Base-by-base conservation (phyloP, 1,140 invertebrate species). In the Hylaeus volcanicus region DNA sequence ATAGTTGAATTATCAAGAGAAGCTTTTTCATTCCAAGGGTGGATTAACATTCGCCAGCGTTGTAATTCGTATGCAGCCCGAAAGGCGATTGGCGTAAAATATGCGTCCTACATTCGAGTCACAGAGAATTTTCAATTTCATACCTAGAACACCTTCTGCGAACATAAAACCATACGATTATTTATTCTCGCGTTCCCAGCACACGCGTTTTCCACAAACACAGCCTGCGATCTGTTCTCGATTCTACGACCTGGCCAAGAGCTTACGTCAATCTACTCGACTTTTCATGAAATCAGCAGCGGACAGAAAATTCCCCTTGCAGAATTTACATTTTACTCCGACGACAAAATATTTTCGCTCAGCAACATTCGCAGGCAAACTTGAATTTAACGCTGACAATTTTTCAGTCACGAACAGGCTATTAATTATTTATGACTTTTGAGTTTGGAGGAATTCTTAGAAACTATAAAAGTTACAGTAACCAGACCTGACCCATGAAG, bases 91-190 rank as follows among this genome's bases (percentile, higher is more conserved):
- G 55, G 15, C 15, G 39, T 26, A 41, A 71, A 56, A 39, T 69
- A 43, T 14, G 55, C 55, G 69, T n/a, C 4, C 69, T 58, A 58
- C 12, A 71, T 71, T 15, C 53, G 15, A 56, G 39, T 58, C 53
- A 26, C 15, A 43, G 15, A 26, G 39, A 71, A 71, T 71, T 71
- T 58, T n/a, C 69, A 39, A 71, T 71, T 58, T 58, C 55, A 58
- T 45, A 56, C 15, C 53, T 43, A 56, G 15, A 71, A 58, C 69
- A 71, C 53, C 55, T 45, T 58, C 69, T 11, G 55, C 1, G 39
- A 71, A 11, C 69, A 43, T 71, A 76, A 68, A 76, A 56, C 72
- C 74, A 53, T 41, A 37, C 14, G 74, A 66, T 76, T 76, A 76
- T 76, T 76, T 76, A 68, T 68, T 76, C 26, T 60, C 51, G 11